Evolutionary conservation across 2,113 vertebrate genomes (phyloP).

Genomic region (Lipotes vexillifer): DNA sequence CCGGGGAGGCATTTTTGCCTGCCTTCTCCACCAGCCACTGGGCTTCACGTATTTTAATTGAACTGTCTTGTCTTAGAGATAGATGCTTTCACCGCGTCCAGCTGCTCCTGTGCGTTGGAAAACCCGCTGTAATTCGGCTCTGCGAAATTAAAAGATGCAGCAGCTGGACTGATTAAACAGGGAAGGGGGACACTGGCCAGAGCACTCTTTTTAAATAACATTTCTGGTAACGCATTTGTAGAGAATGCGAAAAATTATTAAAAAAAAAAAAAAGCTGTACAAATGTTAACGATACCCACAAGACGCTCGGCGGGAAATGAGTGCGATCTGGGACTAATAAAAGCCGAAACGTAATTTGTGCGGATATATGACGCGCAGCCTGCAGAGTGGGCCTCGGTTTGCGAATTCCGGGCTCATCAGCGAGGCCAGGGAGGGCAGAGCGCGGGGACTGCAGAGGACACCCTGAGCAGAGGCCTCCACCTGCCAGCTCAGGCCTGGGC

Average conservation of each 20-base stretch:
- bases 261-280: slow-evolving; percentile 33
- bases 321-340: slow-evolving; percentile 56
- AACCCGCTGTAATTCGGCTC: neutral
- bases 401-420: neutral
- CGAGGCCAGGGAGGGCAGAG: neutral
- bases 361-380: slow-evolving; percentile 28
- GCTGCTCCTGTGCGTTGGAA: slow-evolving; percentile 15
- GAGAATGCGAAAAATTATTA: slow-evolving; percentile 33
- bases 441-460: neutral
- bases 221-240: slow-evolving; percentile 63
- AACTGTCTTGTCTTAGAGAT: slow-evolving; percentile 65
- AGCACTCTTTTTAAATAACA: slow-evolving; percentile 51
- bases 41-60: slow-evolving; percentile 60
- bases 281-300: slow-evolving; percentile 53
- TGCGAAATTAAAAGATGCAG: slow-evolving; percentile 29
- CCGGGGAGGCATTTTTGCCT: slow-evolving; percentile 30
- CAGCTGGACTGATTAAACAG: slow-evolving; percentile 53
- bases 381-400: neutral
- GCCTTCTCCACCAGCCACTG: slow-evolving; percentile 3
- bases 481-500: neutral
- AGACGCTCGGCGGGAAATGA: slow-evolving; percentile 62
- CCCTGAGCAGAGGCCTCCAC: neutral
- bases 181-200: neutral
- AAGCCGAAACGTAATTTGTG: slow-evolving; percentile 60
- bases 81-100: slow-evolving; percentile 37